phyloP scores from a whole-genome alignment of 92 coral and sea anemone species.

The Ricordea florida region DNA sequence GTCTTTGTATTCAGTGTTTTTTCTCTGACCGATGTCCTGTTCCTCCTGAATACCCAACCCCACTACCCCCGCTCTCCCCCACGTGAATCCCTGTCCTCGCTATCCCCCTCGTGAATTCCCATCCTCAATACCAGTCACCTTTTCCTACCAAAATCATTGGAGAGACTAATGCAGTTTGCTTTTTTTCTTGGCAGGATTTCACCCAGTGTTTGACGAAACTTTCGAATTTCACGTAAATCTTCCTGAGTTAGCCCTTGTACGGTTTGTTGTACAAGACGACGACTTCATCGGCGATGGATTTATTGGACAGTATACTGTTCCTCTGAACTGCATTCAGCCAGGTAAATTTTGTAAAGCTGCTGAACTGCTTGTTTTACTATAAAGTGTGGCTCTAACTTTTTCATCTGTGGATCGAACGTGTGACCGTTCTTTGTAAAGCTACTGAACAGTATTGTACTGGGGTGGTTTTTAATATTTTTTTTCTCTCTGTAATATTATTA shows the following conservation, averaged over 20 bases:
- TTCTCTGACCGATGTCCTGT: too few species aligned
- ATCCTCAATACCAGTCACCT: too few species aligned
- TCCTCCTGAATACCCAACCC: too few species aligned
- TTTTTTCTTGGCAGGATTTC: conserved; percentile 67
- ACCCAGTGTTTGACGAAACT: conserved; percentile 97
- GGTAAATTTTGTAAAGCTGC: conserved; percentile 50
- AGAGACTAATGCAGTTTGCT: background rate
- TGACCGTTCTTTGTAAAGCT: too few species aligned
- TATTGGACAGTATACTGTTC: conserved; percentile 96
- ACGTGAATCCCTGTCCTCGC: too few species aligned
- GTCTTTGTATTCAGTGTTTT: too few species aligned
- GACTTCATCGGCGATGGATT: conserved; percentile 99
- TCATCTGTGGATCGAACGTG: too few species aligned
- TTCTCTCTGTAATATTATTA: too few species aligned
- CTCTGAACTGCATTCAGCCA: conserved; percentile 85
- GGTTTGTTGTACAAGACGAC: conserved; percentile 95
- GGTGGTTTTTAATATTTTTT: background rate
- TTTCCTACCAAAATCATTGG: too few species aligned
- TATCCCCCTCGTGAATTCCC: too few species aligned
- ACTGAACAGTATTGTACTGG: background rate
- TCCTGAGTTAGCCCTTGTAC: conserved; percentile 93
- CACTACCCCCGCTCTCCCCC: too few species aligned
- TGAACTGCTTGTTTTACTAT: background rate
- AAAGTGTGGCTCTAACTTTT: too few species aligned
- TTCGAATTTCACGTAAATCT: conserved; percentile 96